Base-by-base conservation (phyloP, 2,797 vertebrate genomes). In the Nyctibius grandis region DNA sequence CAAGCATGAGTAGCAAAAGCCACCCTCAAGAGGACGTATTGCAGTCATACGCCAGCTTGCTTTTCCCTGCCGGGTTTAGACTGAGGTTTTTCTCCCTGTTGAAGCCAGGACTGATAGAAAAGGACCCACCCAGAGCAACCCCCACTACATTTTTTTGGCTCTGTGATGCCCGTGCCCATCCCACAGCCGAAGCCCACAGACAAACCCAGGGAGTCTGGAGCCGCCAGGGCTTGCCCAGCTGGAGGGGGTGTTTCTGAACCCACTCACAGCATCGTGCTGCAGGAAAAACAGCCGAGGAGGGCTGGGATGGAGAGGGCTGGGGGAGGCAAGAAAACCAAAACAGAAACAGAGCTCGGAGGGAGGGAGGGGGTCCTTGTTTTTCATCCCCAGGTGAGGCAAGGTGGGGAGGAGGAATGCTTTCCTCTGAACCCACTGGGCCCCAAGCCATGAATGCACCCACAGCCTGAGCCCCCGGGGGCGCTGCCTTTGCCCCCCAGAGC, bases 171-270 rank as follows among this genome's bases (percentile, higher is more conserved):
- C 44, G 3, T 75, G 31, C 73, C 74, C 64, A 68, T 53, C 60
- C 53, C 61, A 12, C 57, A 86, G 73, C 26, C 1, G 0, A 77
- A 90, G 17, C 65, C 38, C 57, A 45, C 85, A 89, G 91, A 42
- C 45, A 59, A 60, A 69, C 9, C 25, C 42, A 13, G 53, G 64
- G 76, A 42, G 20, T 33, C 5, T 33, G 61, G 88, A 89, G 93
- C 67, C 0, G 74, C 73, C 3, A 11, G 67, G 65, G 74, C 96
- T 90, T 93, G 94, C 93, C 85, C 63, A 33, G 94, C 82, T 90
- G 61, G 19, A 91, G 48, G 79, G n/a, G 54, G 3, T 76, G n/a
- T 50, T 77, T 93, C 83, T 93, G 95, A 96, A 88, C 88, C 92
- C 92, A 85, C 89, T 81, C 79, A 77, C 64, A 63, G 72, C 59